Evolutionary conservation across 2,888 invertebrate genomes (phyloP).

Genomic region (Pyrochroa serraticornis): DNA sequence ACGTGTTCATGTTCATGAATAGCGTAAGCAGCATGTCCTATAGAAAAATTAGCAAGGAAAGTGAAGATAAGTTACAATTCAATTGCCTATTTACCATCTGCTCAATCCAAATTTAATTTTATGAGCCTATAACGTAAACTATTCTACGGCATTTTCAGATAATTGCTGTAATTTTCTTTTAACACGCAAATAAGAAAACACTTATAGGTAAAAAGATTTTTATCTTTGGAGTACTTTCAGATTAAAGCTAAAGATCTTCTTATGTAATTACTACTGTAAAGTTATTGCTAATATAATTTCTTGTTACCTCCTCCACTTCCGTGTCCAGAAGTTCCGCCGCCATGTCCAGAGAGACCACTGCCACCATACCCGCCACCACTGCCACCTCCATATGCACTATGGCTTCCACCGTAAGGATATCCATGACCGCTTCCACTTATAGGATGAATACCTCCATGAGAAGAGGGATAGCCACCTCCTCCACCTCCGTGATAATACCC

Average conservation of each 20-base stretch:
- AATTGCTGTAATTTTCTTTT: no score
- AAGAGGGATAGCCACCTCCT: conserved; percentile 17
- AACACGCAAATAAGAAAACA: no score
- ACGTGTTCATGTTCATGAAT: conserved; percentile 36
- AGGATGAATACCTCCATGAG: not conserved
- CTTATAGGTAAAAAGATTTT: no score
- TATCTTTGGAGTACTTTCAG: no score
- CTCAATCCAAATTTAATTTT: no score
- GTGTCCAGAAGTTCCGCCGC: conserved; percentile 10
- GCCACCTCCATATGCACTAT: conserved; percentile 14
- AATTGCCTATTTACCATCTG: no score
- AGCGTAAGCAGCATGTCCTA: conserved; percentile 35
- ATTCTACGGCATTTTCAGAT: no score
- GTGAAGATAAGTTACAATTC: no score
- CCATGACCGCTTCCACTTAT: conserved; percentile 7
- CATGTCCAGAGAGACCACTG: conserved; percentile 1
- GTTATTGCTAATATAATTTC: not conserved
- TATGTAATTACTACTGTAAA: no score
- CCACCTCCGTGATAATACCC: conserved; percentile 28
- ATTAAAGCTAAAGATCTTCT: no score
- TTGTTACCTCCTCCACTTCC: conserved; percentile 17
- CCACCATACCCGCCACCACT: not conserved
- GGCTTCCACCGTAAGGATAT: not conserved
- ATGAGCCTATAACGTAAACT: no score
- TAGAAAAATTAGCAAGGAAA: not conserved